These are phyloP conservation scores for Heliornis fulica DNA, from an alignment of 2,113 vertebrate species.

Conservation along the genomic window DNA sequence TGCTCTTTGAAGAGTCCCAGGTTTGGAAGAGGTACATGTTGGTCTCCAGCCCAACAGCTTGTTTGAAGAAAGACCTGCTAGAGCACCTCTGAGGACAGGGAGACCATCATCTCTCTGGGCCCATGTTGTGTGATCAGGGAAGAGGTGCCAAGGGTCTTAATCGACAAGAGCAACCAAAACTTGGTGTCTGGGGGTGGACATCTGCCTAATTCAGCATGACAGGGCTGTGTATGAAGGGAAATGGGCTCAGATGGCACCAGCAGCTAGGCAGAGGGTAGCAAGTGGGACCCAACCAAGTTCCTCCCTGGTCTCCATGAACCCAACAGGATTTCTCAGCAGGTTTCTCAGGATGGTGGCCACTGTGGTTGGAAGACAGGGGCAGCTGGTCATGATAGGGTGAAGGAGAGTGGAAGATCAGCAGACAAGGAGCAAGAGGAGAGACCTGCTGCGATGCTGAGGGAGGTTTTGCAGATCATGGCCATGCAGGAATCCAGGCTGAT, in stretches of 20 bases:
- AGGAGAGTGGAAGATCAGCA: not conserved
- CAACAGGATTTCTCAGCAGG: not conserved
- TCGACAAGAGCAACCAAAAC: not conserved
- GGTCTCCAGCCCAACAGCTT: not conserved
- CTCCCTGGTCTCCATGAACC: accelerated
- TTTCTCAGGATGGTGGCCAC: not conserved
- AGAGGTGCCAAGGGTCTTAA: not conserved
- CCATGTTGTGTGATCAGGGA: not conserved
- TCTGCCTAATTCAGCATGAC: accelerated
- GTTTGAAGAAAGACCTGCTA: not conserved
- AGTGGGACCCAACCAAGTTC: not conserved
- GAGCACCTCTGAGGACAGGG: not conserved
- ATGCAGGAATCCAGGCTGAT: not conserved
- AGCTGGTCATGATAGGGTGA: not conserved
- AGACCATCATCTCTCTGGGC: not conserved
- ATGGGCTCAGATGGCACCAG: accelerated
- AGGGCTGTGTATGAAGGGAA: accelerated
- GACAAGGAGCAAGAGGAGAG: not conserved
- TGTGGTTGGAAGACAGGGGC: not conserved
- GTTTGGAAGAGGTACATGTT: not conserved
- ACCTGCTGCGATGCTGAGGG: not conserved
- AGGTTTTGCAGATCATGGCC: not conserved
- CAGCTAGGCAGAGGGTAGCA: accelerated
- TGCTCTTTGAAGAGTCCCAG: not conserved
- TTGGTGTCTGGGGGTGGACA: not conserved